Base-by-base conservation (phyloP, 2,113 vertebrate species). In the Lontra canadensis region DNA sequence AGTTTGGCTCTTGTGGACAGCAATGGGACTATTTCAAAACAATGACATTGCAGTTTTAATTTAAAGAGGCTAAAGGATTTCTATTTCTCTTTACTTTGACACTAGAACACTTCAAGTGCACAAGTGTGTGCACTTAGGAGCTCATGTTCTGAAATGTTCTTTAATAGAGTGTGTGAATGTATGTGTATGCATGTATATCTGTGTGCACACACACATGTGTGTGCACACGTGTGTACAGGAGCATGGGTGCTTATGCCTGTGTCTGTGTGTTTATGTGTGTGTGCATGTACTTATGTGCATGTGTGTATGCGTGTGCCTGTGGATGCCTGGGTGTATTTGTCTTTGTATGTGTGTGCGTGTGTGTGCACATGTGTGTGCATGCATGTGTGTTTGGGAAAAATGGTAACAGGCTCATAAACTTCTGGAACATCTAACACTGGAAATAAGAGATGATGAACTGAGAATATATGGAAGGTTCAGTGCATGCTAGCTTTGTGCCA, bases 81-180 rank as follows among this genome's bases (percentile, higher is more conserved):
- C n/a, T 49, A 10, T 88, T 29, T n/a, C 31, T 25, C 34, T 44
- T 79, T 59, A 26, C 49, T 69, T 0, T 90, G 83, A 29, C 10
- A 6, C 1, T 25, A 44, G 73, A 81, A 29, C 18, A 34, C 15
- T 34, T 80, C n/a, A 57, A 57, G 44, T 36, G 29, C 57, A 11
- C 0, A 0, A n/a, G 49, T 15, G 1, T 34, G 12, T 52, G 17
- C 5, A 18, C 11, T 67, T 83, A 21, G 23, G 0, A 29, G 17
- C 8, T 34, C 25, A 14, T 2, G 8, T 29, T 29, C 20, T 49
- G 63, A 29, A 65, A 57, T 20, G 23, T 17, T 55, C 42, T 47
- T 7, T 82, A 61, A 36, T 21, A 61, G 4, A 55, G 2, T 31
- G 6, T 76, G 14, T 39, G 14, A 47, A 44, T 9, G 42, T 47